Evolutionary conservation across 2,113 vertebrate species (phyloP).

Genomic region (Ifrita kowaldi): DNA sequence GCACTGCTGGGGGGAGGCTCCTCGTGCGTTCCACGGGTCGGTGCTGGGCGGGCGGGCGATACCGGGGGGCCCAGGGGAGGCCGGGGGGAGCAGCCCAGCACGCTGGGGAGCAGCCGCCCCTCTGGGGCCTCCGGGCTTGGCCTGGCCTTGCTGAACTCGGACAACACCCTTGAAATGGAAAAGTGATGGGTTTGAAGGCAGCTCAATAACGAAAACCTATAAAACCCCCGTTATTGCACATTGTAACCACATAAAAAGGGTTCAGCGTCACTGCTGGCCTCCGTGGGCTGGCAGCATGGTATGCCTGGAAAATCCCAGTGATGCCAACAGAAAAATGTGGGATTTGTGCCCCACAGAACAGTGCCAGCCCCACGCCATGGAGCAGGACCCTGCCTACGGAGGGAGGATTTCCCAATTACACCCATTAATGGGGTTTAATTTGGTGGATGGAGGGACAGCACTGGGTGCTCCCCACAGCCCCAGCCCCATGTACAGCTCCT

Average conservation of each 20-base stretch:
- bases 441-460: neutral
- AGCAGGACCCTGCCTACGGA: neutral
- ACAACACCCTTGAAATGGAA: constrained; percentile 66
- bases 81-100: neutral
- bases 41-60: fast-evolving
- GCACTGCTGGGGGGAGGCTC: neutral
- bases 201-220: neutral
- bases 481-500: neutral
- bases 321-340: neutral
- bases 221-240: fast-evolving
- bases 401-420: too few relatives aligned
- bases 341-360: neutral
- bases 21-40: fast-evolving
- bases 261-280: neutral
- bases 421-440: neutral
- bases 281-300: fast-evolving
- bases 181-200: fast-evolving
- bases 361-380: fast-evolving
- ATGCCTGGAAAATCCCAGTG: neutral
- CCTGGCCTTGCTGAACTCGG: constrained; percentile 69
- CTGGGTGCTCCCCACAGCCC: neutral
- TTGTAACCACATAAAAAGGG: neutral
- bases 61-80: fast-evolving
- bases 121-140: neutral
- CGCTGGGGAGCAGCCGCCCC: neutral